Percentiles rank a stretch among this genome's conserved stretches.
These are phyloP conservation scores for Aphelinus certus DNA, from an alignment of 1,140 invertebrate species.

Conservation along the genomic window DNA sequence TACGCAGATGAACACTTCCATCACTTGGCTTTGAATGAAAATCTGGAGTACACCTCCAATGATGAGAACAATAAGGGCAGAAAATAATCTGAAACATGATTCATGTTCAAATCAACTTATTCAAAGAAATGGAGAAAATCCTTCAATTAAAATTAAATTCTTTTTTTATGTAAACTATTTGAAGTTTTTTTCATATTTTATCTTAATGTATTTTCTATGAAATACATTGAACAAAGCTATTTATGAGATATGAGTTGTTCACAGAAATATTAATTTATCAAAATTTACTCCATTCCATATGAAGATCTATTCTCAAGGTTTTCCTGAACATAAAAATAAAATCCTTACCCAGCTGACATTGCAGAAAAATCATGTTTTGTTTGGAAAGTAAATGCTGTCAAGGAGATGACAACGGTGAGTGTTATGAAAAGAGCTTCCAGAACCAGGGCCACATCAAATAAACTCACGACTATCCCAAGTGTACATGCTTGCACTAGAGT, in stretches of 20 bases:
- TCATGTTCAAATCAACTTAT: no score
- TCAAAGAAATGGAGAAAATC: background rate
- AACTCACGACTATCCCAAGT: constrained; percentile 77
- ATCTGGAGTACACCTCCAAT: constrained; percentile 79
- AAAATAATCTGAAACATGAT: constrained; percentile 72
- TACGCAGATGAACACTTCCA: constrained; percentile 76
- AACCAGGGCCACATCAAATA: constrained; percentile 76
- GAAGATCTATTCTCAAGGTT: no score
- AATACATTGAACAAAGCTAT: no score
- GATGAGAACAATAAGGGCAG: constrained; percentile 75
- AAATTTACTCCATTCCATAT: no score
- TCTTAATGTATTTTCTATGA: no score
- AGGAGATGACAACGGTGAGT: constrained; percentile 73
- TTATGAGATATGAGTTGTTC: no score
- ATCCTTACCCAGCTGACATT: constrained; percentile 76
- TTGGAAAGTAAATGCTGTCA: constrained; percentile 84
- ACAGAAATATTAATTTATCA: no score
- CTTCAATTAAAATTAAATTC: no score
- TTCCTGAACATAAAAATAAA: no score
- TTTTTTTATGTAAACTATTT: no score
- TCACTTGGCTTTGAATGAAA: constrained; percentile 73
- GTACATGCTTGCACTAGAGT: constrained; percentile 78
- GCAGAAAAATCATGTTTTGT: constrained; percentile 84
- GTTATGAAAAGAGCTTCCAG: constrained; percentile 81
- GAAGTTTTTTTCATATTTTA: no score